Evolutionary conservation across 2,113 vertebrate genomes (phyloP), one percentile per base, ranked within the genome.

Genomic region (Oxyruncus cristatus): DNA sequence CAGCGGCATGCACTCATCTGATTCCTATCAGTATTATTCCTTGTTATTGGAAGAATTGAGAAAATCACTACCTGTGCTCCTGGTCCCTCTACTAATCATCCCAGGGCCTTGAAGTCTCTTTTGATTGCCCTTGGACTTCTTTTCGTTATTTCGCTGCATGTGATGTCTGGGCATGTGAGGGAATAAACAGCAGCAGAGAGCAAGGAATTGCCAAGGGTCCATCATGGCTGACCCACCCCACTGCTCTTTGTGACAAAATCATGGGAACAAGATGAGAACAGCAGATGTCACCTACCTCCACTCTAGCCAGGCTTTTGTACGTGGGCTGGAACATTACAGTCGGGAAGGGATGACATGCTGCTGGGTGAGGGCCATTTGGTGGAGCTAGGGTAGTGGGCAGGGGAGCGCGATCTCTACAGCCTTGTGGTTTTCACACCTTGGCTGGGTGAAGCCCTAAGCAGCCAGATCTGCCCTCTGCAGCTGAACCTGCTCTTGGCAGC

Each of bases 191-290:
- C 2, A 4, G 56, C 0, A 2, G 11, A 27, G 8, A 74, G 24
- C 32, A 44, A 35, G 6, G 37, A 46, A 59, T 63, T 80, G 30
- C 7, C 26, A 28, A 52, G 24, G 13, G 5, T 56, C 15, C 27
- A 4, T n/a, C 2, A 11, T n/a, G 12, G 5, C 3, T 8, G 33
- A 65, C 12, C 7, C 6, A 30, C 6, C 11, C 46, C 12, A 50
- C 16, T 35, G 13, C 24, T 6, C 26, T 63, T 49, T 70, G n/a
- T 0, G 0, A 20, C 1, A 12, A 50, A 35, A 23, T 7, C 6
- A 0, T 15, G 61, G 21, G 21, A 3, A 41, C 1, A 1, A 52
- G 21, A 70, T 6, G 17, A 62, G 23, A 88, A 23, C 23, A 42
- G 21, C 2, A 0, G 14, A 12, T 74, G 28, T 16, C 28, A 16